Base-by-base conservation (phyloP, 2,888 invertebrate species). In the Volucella zonaria region DNA sequence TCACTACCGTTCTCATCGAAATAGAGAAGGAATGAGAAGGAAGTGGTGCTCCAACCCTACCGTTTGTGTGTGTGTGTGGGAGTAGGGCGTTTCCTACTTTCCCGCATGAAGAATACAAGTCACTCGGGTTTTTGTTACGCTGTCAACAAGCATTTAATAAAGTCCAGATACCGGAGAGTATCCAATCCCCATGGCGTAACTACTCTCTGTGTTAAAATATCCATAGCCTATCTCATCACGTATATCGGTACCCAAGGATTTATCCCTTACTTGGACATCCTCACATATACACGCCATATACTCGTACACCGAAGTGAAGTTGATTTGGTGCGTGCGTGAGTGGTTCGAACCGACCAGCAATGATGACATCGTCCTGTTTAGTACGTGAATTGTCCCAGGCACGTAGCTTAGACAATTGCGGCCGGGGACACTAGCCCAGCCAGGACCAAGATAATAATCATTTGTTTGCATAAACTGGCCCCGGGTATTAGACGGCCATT, bases 91-190 rank as follows among this genome's bases (percentile, higher is more conserved):
- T 74, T 54, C 66, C 42, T 38, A 6, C 62, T 23, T 51, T 8
- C 58, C 40, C 66, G 6, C 31, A 31, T 6, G 51, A 52, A 66
- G 45, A 38, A 54, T 18, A 68, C 59, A 74, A 56, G 54, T 73
- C 42, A 75, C 47, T 74, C 31, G 40, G 38, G 59, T 66, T 77
- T 71, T 77, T 71, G 66, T 71, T n/a, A 58, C 54, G 54, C 77
- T 77, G 70, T 82, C 81, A 77, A 77, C 77, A 82, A 75, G 71
- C 77, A 52, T 77, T 77, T 77, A 77, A 82, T 82, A 71, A 77
- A 82, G 77, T 82, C 70, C 71, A 61, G 47, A 52, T 58, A 31
- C 31, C 31, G 31, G 6, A 31, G 31, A 31, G 31, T 31, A 51
- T 40, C 58, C 51, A 31, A 23, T 66, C 61, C 62, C 54, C 38